Percentiles rank a stretch among this genome's conserved stretches.
Conservation (phyloP, 2,888 invertebrate species). For the Eumacrocentrus americanus region DNA sequence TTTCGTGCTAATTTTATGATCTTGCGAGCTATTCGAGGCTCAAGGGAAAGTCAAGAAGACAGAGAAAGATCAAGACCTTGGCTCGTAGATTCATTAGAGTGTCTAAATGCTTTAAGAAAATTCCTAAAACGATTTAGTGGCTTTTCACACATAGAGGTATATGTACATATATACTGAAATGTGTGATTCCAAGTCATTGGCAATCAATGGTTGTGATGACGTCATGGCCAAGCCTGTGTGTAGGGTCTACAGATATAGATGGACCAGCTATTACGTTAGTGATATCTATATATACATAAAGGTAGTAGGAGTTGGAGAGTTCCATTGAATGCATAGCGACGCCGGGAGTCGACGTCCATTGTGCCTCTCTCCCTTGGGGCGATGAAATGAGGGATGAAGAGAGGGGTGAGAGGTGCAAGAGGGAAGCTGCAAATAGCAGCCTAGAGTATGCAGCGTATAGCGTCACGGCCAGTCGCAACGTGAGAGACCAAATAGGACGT, state of each 20-base stretch:
- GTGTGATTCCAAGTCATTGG: slow-evolving; percentile 1
- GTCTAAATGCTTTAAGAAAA: slow-evolving; percentile 16
- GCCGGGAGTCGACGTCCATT: slow-evolving; percentile 47
- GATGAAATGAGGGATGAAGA: slow-evolving; percentile 1
- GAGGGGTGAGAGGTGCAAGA: slow-evolving; percentile 2
- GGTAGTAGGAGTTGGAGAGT: slow-evolving; percentile 23
- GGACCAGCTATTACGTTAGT: background rate
- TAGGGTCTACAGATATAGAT: background rate
- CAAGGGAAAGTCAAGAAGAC: background rate
- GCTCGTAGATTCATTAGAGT: background rate
- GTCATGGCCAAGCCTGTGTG: slow-evolving; percentile 4
- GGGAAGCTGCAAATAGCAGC: slow-evolving; percentile 27
- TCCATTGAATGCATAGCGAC: slow-evolving; percentile 38
- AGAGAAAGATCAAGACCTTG: slow-evolving; percentile 4
- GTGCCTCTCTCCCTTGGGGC: slow-evolving; percentile 29
- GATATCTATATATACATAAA: background rate
- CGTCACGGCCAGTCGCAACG: background rate
- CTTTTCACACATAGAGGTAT: slow-evolving; percentile 5
- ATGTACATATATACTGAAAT: background rate
- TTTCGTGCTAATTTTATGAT: too few relatives aligned
- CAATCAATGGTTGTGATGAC: background rate
- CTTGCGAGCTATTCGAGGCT: too few relatives aligned
- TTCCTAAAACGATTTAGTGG: slow-evolving; percentile 24
- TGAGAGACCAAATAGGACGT: slow-evolving; percentile 52
- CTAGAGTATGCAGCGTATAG: slow-evolving; percentile 15